Evolutionary conservation across 2,113 vertebrate genomes (phyloP).

Genomic region (Neoarius graeffei): DNA sequence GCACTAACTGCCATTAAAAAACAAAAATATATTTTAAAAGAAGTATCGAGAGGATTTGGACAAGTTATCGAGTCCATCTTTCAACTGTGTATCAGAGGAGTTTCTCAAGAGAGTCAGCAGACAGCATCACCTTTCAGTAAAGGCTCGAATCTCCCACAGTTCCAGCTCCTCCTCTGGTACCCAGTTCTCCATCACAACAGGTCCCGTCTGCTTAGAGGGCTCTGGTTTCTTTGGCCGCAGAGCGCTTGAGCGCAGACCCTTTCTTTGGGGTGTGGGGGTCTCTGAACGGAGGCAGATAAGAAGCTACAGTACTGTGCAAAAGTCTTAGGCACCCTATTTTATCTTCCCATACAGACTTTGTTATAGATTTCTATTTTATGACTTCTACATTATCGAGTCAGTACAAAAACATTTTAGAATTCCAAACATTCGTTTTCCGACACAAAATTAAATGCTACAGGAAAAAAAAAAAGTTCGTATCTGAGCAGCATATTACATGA

Average conservation of each 20-base stretch:
- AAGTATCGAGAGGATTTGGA: background rate
- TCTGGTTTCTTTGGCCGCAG: constrained; percentile 95
- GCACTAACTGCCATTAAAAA: background rate
- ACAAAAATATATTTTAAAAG: background rate
- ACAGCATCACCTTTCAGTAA: constrained; percentile 89
- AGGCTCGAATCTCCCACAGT: constrained; percentile 98
- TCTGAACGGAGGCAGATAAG: constrained; percentile 62
- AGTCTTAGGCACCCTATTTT: too few relatives aligned
- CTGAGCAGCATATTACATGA: too few relatives aligned
- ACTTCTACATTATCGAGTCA: too few relatives aligned
- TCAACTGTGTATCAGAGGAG: background rate
- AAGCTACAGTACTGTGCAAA: background rate
- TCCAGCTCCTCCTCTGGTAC: constrained; percentile 97
- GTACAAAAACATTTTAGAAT: too few relatives aligned
- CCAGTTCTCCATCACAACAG: constrained; percentile 98
- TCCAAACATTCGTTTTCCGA: too few relatives aligned
- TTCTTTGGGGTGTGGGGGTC: constrained; percentile 93
- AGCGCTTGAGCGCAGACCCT: constrained; percentile 87
- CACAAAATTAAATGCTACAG: too few relatives aligned
- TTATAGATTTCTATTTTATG: too few relatives aligned
- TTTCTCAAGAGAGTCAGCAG: background rate
- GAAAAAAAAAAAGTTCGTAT: too few relatives aligned
- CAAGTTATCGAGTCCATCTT: background rate
- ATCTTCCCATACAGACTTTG: too few relatives aligned
- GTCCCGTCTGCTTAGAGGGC: constrained; percentile 93